Evolutionary conservation across 2,113 vertebrate genomes (phyloP).

Genomic region (Ictalurus furcatus): DNA sequence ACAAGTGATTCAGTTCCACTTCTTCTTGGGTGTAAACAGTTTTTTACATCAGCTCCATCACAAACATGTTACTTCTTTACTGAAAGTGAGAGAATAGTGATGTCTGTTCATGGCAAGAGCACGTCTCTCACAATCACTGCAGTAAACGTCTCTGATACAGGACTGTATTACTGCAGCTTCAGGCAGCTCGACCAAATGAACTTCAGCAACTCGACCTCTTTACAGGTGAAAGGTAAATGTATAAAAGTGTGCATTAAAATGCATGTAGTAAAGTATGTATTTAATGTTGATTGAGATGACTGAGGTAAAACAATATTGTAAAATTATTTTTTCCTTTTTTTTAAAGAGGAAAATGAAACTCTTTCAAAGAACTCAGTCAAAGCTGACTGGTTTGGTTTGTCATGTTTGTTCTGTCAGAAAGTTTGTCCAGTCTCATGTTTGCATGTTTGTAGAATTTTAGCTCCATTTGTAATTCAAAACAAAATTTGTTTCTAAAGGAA

Average conservation of each 20-base stretch:
- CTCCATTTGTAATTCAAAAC: background rate
- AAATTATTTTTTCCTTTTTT: background rate
- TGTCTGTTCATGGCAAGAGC: background rate
- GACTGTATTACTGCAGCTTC: slow-evolving; percentile 1
- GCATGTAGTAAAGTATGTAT: too few species aligned
- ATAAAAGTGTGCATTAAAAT: background rate
- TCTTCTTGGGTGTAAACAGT: background rate
- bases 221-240: background rate
- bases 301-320: background rate
- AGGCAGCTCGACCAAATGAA: rapidly evolving
- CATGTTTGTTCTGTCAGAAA: background rate
- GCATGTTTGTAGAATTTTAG: background rate
- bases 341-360: background rate
- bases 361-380: background rate
- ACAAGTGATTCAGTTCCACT: background rate
- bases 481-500: background rate
- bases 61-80: background rate
- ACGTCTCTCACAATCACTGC: background rate
- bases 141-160: background rate
- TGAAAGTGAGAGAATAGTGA: slow-evolving; percentile 3
- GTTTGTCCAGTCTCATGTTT: background rate
- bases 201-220: background rate
- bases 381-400: too few species aligned
- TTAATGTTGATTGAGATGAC: too few species aligned
- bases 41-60: too few species aligned